Percentiles rank a stretch among this genome's conserved stretches.
Evolutionary conservation across 2,113 vertebrate species (phyloP).

Genomic region (Ifrita kowaldi): DNA sequence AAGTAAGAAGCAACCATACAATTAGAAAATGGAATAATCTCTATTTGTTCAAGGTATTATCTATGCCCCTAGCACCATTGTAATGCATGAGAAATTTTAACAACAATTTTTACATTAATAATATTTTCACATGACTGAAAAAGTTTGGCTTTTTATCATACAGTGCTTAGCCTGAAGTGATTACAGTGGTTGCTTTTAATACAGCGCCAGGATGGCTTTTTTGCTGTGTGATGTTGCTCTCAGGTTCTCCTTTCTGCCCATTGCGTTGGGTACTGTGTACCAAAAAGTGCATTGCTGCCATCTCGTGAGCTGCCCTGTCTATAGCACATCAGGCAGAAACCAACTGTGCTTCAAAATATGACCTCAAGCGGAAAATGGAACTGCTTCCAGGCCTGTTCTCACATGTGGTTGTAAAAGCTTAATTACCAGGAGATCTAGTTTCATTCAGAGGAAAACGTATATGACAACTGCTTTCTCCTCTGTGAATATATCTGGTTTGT

Average conservation of each 20-base stretch:
- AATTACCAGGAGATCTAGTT: not conserved
- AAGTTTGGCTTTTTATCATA: not conserved
- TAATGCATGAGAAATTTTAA: not conserved
- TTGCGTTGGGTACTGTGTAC: accelerated
- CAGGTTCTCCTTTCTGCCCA: not conserved
- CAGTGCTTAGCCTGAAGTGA: not conserved
- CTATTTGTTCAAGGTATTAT: not conserved
- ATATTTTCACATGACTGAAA: not conserved
- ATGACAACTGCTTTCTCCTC: not conserved
- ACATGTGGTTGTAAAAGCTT: not conserved
- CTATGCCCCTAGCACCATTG: not conserved
- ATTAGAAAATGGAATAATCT: not conserved
- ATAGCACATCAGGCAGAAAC: not conserved
- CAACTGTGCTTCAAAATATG: accelerated
- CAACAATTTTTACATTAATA: not conserved
- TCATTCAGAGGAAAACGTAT: not conserved
- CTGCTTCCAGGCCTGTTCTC: not conserved
- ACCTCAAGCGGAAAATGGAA: accelerated
- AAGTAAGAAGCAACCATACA: not conserved
- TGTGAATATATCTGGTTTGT: not conserved
- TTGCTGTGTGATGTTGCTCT: accelerated
- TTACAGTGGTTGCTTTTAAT: not conserved
- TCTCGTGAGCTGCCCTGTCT: slow-evolving; percentile 16
- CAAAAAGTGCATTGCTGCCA: slow-evolving; percentile 58
- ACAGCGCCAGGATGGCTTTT: not conserved